phyloP scores from a whole-genome alignment of 2,888 invertebrate genomes.

The Eurytoma adleriae region DNA sequence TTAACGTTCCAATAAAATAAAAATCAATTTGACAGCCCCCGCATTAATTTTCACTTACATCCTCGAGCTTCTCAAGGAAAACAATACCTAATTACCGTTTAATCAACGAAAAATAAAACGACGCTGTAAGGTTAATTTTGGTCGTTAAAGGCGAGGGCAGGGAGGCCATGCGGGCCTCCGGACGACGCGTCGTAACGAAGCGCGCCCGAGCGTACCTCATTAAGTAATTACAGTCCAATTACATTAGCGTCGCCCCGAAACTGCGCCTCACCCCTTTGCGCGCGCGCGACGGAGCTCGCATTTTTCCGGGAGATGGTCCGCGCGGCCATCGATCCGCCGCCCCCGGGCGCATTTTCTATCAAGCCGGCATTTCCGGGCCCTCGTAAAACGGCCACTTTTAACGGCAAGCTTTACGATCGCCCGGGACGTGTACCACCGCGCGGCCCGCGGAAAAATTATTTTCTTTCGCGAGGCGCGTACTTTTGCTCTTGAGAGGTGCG shows the following conservation, averaged over 20 bases:
- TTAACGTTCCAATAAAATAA: background rate
- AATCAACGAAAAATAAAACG: too few species aligned
- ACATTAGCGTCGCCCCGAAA: slow-evolving; percentile 41
- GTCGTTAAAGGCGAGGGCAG: too few species aligned
- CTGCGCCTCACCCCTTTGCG: background rate
- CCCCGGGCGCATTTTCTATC: background rate
- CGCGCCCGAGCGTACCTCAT: slow-evolving; percentile 25
- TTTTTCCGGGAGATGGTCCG: background rate
- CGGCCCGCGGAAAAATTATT: background rate
- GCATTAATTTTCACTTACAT: too few species aligned
- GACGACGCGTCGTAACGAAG: slow-evolving; percentile 38
- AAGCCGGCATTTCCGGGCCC: slow-evolving; percentile 1
- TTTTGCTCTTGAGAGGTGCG: too few species aligned
- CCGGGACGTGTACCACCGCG: background rate
- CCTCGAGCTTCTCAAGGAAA: too few species aligned
- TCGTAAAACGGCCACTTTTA: slow-evolving; percentile 10
- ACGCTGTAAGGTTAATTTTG: too few species aligned
- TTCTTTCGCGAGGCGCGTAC: too few species aligned
- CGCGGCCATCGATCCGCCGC: background rate
- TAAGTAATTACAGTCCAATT: slow-evolving; percentile 53
- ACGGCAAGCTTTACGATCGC: slow-evolving; percentile 4
- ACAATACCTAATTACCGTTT: too few species aligned
- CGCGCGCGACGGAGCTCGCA: background rate
- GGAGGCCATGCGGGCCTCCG: background rate
- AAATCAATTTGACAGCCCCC: too few species aligned